phyloP scores from a whole-genome alignment of 1,140 invertebrate species.

The Bactericera cockerelli region DNA sequence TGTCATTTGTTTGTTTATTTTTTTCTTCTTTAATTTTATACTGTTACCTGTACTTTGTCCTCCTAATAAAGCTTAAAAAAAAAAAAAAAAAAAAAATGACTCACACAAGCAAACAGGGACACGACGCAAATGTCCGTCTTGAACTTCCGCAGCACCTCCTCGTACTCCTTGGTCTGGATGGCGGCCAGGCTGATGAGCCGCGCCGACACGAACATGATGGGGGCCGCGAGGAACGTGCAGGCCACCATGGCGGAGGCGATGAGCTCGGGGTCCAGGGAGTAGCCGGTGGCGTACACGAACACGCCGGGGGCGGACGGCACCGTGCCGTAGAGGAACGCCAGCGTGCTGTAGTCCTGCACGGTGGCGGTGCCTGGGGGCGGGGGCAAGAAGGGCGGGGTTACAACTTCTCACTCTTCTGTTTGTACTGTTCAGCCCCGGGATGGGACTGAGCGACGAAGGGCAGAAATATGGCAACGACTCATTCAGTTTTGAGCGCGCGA shows the following conservation, averaged over 20 bases:
- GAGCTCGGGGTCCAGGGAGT: slow-evolving; percentile 70
- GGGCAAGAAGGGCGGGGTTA: no score
- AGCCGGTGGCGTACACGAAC: slow-evolving; percentile 84
- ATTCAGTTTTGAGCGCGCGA: no score
- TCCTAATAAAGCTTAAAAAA: no score
- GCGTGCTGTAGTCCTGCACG: slow-evolving; percentile 69
- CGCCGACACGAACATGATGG: slow-evolving; percentile 87
- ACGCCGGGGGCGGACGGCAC: slow-evolving; percentile 88
- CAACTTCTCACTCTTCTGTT: no score
- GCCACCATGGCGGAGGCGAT: slow-evolving; percentile 84
- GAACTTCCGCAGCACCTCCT: background rate
- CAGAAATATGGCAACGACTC: no score
- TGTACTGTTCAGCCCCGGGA: slow-evolving; percentile 10
- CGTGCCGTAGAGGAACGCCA: slow-evolving; percentile 90
- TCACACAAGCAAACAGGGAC: slow-evolving; percentile 4
- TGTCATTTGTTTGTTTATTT: no score
- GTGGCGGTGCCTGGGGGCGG: slow-evolving; percentile 32
- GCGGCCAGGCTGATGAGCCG: slow-evolving; percentile 70
- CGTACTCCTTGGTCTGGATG: slow-evolving; percentile 27
- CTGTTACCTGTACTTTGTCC: no score
- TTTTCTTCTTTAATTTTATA: no score
- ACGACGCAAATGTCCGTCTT: background rate
- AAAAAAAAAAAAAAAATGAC: no score
- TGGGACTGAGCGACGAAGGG: no score
- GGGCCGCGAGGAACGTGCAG: slow-evolving; percentile 83